phyloP scores from a whole-genome alignment of 2,113 vertebrate genomes.

The Takifugu flavidus region DNA sequence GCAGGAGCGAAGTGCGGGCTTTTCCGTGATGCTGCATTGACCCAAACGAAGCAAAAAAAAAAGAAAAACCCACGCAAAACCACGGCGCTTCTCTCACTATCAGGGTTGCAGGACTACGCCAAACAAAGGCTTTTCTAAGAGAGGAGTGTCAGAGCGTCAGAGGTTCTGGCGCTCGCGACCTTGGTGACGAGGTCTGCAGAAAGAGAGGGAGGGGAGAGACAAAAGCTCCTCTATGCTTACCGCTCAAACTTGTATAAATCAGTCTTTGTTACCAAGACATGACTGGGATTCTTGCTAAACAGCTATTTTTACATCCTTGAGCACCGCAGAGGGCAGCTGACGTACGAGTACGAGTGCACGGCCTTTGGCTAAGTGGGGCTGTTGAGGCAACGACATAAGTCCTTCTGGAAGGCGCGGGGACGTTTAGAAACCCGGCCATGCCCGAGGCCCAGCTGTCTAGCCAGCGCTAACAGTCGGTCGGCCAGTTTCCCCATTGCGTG shows the following conservation, averaged over 20 bases:
- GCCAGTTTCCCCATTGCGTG: slow-evolving; percentile 5
- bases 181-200: slow-evolving; percentile 64
- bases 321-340: slow-evolving; percentile 51
- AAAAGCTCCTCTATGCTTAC: slow-evolving; percentile 70
- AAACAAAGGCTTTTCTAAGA: slow-evolving; percentile 70
- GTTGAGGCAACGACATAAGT: slow-evolving; percentile 36
- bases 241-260: slow-evolving; percentile 66
- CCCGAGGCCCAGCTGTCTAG: slow-evolving; percentile 6
- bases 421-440: slow-evolving; percentile 27
- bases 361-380: slow-evolving; percentile 40
- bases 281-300: slow-evolving; percentile 68
- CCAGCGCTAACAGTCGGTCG: slow-evolving; percentile 8
- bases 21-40: slow-evolving; percentile 47
- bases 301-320: slow-evolving; percentile 74
- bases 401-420: slow-evolving; percentile 41
- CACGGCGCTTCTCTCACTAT: slow-evolving; percentile 30
- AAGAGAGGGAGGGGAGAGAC: slow-evolving; percentile 53
- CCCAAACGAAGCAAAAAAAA: slow-evolving; percentile 41
- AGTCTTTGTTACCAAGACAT: slow-evolving; percentile 70
- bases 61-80: slow-evolving; percentile 20
- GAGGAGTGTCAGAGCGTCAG: slow-evolving; percentile 63
- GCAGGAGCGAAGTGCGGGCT: slow-evolving; percentile 16
- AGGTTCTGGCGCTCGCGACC: slow-evolving; percentile 66
- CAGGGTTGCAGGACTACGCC: slow-evolving; percentile 36
- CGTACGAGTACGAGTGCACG: slow-evolving; percentile 48